These are phyloP conservation scores for Sebastes hubbsi DNA, from an alignment of 2,797 vertebrate species.

Conservation along the genomic window DNA sequence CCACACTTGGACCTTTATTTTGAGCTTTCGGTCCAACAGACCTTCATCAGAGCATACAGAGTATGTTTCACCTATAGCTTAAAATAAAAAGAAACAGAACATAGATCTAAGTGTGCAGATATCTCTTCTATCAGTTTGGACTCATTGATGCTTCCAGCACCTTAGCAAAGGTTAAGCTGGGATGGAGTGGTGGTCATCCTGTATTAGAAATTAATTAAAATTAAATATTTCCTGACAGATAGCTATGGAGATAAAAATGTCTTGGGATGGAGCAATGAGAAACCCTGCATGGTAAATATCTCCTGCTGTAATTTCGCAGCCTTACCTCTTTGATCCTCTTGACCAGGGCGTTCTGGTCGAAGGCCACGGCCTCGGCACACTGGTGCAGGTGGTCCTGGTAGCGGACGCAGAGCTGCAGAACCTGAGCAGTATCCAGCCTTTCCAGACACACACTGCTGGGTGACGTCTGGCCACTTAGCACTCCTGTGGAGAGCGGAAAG, in stretches of 20 bases:
- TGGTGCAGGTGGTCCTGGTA: slow-evolving; percentile 98
- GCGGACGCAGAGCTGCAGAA: slow-evolving; percentile 92
- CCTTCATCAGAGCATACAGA: too few relatives aligned
- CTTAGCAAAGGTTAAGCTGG: not conserved
- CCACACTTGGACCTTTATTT: rapidly evolving
- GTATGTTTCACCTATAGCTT: not conserved
- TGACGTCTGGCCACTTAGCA: slow-evolving; percentile 94
- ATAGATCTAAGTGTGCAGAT: too few relatives aligned
- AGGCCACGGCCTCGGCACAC: slow-evolving; percentile 95
- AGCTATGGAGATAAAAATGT: not conserved
- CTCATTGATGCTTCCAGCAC: not conserved
- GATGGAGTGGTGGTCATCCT: rapidly evolving
- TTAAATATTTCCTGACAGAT: rapidly evolving
- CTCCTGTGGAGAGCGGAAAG: slow-evolving; percentile 77
- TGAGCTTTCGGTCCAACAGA: too few relatives aligned
- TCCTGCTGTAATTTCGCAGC: not conserved
- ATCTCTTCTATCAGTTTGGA: not conserved
- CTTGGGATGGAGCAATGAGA: not conserved
- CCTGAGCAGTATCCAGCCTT: slow-evolving; percentile 91
- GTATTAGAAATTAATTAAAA: not conserved
- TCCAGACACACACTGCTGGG: slow-evolving; percentile 90
- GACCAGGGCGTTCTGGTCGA: slow-evolving; percentile 96
- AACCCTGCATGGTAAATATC: not conserved
- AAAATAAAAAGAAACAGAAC: not conserved
- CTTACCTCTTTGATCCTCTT: slow-evolving; percentile 92